Evolutionary conservation across 2,888 invertebrate genomes (phyloP).

Genomic region (Phoenoteleia sp.): DNA sequence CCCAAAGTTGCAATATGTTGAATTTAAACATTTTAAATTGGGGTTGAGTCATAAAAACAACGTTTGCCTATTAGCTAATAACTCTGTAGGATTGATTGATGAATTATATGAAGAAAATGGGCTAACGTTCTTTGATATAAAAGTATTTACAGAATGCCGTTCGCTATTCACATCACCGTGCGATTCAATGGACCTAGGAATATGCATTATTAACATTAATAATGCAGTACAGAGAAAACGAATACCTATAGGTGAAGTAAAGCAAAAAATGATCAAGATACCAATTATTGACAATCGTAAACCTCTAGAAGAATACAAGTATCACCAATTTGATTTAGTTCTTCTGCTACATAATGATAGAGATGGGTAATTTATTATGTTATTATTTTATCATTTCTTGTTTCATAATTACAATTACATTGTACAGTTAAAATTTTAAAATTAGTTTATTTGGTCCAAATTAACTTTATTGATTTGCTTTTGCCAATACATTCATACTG

Average conservation of each 20-base stretch:
- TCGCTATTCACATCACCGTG: not conserved
- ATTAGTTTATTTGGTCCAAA: too few species aligned
- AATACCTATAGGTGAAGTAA: not conserved
- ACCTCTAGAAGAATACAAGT: not conserved
- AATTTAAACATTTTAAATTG: not conserved
- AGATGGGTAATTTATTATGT: not conserved
- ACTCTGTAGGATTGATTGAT: slow-evolving; percentile 2
- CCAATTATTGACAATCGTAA: not conserved
- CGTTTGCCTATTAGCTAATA: not conserved
- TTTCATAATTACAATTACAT: too few species aligned
- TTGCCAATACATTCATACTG: too few species aligned
- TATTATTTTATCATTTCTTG: too few species aligned
- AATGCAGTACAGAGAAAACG: not conserved
- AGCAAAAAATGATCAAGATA: not conserved
- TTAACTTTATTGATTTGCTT: too few species aligned
- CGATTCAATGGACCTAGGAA: not conserved
- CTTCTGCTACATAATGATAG: not conserved
- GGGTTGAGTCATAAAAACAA: not conserved
- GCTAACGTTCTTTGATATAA: not conserved
- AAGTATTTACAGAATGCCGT: not conserved
- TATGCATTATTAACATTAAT: not conserved
- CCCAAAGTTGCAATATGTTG: not conserved
- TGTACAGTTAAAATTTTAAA: too few species aligned
- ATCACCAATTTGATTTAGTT: not conserved
- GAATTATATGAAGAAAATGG: not conserved